phyloP scores from a whole-genome alignment of 2,113 vertebrate species.

The Atlantisia rogersi region DNA sequence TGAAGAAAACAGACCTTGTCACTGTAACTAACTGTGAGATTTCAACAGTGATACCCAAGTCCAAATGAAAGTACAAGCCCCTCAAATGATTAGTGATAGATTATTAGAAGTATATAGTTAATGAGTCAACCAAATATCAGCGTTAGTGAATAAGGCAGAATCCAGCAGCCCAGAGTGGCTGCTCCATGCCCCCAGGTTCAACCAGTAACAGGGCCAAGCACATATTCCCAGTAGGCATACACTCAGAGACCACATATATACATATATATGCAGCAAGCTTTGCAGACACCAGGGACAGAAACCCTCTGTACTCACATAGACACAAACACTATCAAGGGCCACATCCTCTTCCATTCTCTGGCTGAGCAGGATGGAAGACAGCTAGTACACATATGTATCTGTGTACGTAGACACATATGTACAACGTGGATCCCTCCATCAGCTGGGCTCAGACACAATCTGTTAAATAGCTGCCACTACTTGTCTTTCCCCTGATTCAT shows the following conservation, averaged over 20 bases:
- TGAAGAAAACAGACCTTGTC: not conserved
- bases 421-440: not conserved
- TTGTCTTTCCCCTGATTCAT: not conserved
- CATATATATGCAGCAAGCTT: not conserved
- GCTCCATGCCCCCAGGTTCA: not conserved
- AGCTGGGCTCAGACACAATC: not conserved
- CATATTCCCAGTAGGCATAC: no score
- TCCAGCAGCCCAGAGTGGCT: not conserved
- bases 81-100: not conserved
- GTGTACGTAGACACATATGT: not conserved
- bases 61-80: not conserved
- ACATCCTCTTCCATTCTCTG: not conserved
- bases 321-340: not conserved
- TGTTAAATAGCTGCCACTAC: not conserved
- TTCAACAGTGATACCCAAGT: not conserved
- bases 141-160: not conserved
- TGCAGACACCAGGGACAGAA: not conserved
- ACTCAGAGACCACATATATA: not conserved
- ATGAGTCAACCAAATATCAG: not conserved
- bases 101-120: not conserved
- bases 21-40: not conserved
- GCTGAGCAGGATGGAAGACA: not conserved
- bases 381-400: not conserved
- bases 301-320: not conserved
- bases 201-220: rapidly evolving